A percentile compares a stretch with the other conserved stretches of the same genome.
phyloP scores from a whole-genome alignment of 2,888 invertebrate genomes.

The Piscicola geometra region DNA sequence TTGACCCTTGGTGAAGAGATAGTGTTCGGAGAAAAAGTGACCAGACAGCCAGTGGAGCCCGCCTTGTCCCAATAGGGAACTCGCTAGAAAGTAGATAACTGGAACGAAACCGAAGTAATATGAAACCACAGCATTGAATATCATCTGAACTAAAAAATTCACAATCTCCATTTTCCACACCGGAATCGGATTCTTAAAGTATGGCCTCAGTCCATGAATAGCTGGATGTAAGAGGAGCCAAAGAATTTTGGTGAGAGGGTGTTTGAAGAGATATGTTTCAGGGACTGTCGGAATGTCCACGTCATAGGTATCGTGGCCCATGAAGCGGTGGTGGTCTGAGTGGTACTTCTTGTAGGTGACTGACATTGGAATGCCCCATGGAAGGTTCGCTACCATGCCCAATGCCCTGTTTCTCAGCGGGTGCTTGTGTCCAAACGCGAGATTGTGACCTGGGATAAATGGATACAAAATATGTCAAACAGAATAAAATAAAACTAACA shows the following conservation, averaged over 20 bases:
- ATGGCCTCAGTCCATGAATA: slow-evolving; percentile 53
- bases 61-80: slow-evolving; percentile 50
- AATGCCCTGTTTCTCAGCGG: slow-evolving; percentile 50
- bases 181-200: slow-evolving; percentile 53
- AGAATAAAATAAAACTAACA: too few relatives aligned
- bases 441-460: slow-evolving; percentile 51
- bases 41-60: slow-evolving; percentile 55
- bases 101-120: slow-evolving; percentile 49
- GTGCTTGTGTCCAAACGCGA: slow-evolving; percentile 53
- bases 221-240: slow-evolving; percentile 53
- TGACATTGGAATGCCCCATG: slow-evolving; percentile 53
- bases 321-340: slow-evolving; percentile 53
- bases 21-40: slow-evolving; percentile 56
- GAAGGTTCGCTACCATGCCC: slow-evolving; percentile 53
- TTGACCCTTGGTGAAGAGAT: slow-evolving; percentile 51
- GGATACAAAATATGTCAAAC: too few relatives aligned
- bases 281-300: slow-evolving; percentile 54
- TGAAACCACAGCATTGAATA: slow-evolving; percentile 48
- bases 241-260: slow-evolving; percentile 52
- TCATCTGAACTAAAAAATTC: slow-evolving; percentile 48
- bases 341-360: slow-evolving; percentile 56
- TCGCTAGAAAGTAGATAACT: slow-evolving; percentile 49
- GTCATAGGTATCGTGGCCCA: slow-evolving; percentile 54
- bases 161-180: slow-evolving; percentile 50
- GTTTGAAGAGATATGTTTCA: slow-evolving; percentile 52